Conservation (phyloP, 2,797 vertebrate genomes). For the Acipenser ruthenus region DNA sequence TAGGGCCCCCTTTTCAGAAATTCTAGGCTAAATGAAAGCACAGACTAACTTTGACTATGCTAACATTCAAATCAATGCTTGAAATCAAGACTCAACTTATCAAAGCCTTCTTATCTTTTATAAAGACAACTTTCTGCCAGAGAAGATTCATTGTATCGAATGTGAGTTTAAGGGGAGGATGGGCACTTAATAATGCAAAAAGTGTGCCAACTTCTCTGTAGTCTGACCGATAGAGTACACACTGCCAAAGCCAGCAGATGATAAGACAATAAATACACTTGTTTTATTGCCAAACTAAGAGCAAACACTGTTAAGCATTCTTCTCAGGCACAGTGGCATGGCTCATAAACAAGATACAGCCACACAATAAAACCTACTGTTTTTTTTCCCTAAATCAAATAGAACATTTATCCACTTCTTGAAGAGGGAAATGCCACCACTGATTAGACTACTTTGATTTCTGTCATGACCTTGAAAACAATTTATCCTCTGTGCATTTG, state of each 20-base stretch:
- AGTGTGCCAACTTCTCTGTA: neutral
- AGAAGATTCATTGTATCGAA: neutral
- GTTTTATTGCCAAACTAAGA: neutral
- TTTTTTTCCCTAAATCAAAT: conserved; percentile 13
- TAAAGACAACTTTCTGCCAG: neutral
- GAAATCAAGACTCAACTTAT: neutral
- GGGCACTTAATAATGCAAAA: neutral
- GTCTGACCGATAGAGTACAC: neutral
- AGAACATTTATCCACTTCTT: conserved; percentile 9
- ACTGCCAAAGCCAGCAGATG: neutral
- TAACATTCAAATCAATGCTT: neutral
- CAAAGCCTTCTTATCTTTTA: neutral
- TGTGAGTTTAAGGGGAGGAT: neutral
- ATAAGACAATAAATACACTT: neutral
- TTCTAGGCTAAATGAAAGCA: neutral
- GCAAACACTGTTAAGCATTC: conserved; percentile 3
- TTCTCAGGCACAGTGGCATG: neutral
- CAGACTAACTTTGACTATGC: neutral
- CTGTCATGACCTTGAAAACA: conserved; percentile 12
- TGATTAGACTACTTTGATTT: conserved; percentile 17
- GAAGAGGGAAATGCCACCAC: conserved; percentile 15
- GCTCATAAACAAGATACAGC: conserved; percentile 12
- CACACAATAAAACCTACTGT: neutral
- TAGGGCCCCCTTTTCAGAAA: neutral
- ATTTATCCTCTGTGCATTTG: conserved; percentile 11